These are phyloP conservation scores for Zingel zingel DNA, from an alignment of 2,113 vertebrate genomes.

Conservation along the genomic window DNA sequence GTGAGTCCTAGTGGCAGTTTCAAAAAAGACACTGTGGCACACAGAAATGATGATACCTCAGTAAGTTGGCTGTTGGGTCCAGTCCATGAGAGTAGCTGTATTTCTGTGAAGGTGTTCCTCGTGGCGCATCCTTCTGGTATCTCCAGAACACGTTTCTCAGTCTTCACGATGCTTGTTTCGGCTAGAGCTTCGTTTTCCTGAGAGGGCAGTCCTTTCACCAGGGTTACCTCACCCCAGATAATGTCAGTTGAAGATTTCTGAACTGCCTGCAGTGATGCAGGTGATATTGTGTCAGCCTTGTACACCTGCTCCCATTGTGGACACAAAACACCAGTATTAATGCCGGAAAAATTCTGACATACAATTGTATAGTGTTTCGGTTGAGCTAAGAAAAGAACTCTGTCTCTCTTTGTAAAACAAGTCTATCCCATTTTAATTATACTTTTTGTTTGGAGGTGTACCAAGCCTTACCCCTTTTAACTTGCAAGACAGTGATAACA, in stretches of 20 bases:
- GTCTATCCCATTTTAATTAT: not conserved
- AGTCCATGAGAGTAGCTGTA: constrained; percentile 51
- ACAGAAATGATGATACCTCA: constrained; percentile 66
- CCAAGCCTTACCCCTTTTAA: not conserved
- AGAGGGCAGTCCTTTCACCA: not conserved
- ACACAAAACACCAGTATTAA: constrained; percentile 1
- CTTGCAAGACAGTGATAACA: not conserved
- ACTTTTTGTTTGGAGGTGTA: not conserved
- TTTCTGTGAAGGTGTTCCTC: constrained; percentile 65
- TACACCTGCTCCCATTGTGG: constrained; percentile 4
- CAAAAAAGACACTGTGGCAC: rapidly evolving
- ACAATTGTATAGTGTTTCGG: not conserved
- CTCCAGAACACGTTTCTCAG: constrained; percentile 26
- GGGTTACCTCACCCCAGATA: not conserved
- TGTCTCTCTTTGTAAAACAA: not conserved
- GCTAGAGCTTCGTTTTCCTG: constrained; percentile 5
- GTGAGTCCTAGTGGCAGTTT: not conserved
- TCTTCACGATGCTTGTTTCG: not conserved
- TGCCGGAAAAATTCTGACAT: not conserved
- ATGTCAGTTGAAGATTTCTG: not conserved
- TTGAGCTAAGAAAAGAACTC: not conserved
- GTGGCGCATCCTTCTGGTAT: constrained; percentile 46
- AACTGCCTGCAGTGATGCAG: constrained; percentile 8
- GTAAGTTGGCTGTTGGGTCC: constrained; percentile 57
- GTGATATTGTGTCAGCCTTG: not conserved